These are phyloP conservation scores for Agriopis aurantiaria DNA, from an alignment of 2,888 invertebrate species.

Conservation along the genomic window DNA sequence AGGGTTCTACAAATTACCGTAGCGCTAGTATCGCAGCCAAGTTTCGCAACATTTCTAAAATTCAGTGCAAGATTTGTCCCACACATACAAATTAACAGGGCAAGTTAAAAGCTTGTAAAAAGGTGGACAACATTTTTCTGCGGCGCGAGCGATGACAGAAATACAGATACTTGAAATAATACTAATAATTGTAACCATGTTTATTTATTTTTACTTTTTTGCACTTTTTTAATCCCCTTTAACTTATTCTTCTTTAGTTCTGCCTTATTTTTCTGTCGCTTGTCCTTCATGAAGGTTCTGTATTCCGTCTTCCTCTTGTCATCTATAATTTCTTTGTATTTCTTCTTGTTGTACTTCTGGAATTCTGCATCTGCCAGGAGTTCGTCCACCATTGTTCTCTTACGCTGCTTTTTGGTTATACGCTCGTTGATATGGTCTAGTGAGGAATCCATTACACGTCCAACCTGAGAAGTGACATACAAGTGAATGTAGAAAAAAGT, in stretches of 20 bases:
- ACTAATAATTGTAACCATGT: not conserved
- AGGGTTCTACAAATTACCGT: too few relatives aligned
- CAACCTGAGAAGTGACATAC: slow-evolving; percentile 84
- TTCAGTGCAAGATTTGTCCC: too few relatives aligned
- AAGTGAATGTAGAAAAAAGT: not conserved
- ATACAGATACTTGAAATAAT: not conserved
- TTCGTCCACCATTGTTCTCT: slow-evolving; percentile 97
- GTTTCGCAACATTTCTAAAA: too few relatives aligned
- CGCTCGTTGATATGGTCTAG: slow-evolving; percentile 95
- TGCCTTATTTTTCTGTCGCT: slow-evolving; percentile 89
- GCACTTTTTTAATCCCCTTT: slow-evolving; percentile 61
- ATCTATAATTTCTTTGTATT: slow-evolving; percentile 92
- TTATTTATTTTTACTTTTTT: slow-evolving; percentile 42
- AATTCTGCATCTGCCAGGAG: slow-evolving; percentile 95
- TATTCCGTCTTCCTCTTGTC: slow-evolving; percentile 90
- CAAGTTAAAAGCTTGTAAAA: too few relatives aligned
- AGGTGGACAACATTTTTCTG: too few relatives aligned
- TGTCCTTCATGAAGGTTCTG: slow-evolving; percentile 91
- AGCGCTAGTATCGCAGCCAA: too few relatives aligned
- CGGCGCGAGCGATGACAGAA: too few relatives aligned
- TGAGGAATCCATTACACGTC: slow-evolving; percentile 93
- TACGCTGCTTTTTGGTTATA: slow-evolving; percentile 94
- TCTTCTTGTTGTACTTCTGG: slow-evolving; percentile 92
- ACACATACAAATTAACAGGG: too few relatives aligned
- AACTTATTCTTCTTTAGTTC: slow-evolving; percentile 74